Conservation (phyloP, 2,888 invertebrate species). For the Sclerodermus sp. region DNA sequence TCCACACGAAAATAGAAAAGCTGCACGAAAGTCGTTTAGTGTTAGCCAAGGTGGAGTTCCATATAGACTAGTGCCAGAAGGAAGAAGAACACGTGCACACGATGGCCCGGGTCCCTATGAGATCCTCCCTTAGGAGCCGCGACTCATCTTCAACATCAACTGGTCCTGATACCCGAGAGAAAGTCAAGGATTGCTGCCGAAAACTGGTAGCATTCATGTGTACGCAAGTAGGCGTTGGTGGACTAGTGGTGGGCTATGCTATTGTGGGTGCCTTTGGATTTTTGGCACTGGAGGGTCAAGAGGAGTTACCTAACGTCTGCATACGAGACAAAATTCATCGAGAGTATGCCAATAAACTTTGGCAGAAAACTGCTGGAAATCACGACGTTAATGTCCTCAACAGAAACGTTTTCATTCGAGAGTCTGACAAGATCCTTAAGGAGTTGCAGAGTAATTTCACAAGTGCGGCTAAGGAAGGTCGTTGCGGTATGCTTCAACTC, state of each 20-base stretch:
- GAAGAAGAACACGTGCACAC: not conserved
- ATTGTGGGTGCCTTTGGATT: conserved; percentile 83
- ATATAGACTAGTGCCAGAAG: conserved; percentile 12
- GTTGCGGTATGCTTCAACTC: conserved; percentile 63
- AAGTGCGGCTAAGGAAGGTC: conserved; percentile 67
- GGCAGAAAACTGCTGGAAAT: conserved; percentile 68
- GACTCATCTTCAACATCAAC: conserved; percentile 69
- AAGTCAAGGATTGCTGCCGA: conserved; percentile 81
- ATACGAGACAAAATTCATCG: conserved; percentile 11
- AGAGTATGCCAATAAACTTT: conserved; percentile 64
- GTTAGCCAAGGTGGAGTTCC: conserved; percentile 20
- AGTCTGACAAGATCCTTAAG: conserved; percentile 66
- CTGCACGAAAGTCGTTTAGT: conserved; percentile 24
- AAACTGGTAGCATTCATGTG: conserved; percentile 90
- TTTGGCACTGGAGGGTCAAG: conserved; percentile 73
- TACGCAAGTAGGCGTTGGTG: conserved; percentile 85
- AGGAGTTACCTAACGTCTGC: conserved; percentile 61
- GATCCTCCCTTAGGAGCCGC: conserved; percentile 67
- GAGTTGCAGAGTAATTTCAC: conserved; percentile 73
- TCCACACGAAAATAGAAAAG: conserved; percentile 33
- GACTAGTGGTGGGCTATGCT: conserved; percentile 83
- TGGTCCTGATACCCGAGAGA: conserved; percentile 71
- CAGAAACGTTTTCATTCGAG: conserved; percentile 64
- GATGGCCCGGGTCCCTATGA: conserved; percentile 41
- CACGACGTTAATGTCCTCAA: conserved; percentile 67